These are phyloP conservation scores for Macrochelys suwanniensis DNA, from an alignment of 2,797 vertebrate genomes.

Conservation along the genomic window DNA sequence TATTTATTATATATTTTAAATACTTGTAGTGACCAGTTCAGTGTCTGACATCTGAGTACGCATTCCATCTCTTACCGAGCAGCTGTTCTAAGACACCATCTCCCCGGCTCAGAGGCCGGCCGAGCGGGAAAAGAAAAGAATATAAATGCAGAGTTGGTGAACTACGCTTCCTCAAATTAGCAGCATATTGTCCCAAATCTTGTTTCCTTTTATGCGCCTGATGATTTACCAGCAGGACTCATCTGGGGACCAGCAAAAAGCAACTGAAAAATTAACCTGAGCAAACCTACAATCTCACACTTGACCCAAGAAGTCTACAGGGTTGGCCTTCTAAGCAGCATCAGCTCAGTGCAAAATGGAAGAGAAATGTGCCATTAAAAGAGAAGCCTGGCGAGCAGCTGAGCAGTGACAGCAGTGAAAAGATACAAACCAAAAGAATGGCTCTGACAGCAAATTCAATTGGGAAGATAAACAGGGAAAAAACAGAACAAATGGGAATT, in stretches of 20 bases:
- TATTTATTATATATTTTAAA: conserved; percentile 58
- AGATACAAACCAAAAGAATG: rapidly evolving
- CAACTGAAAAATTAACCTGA: conserved; percentile 35
- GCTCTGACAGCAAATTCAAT: neutral
- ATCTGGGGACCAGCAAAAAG: conserved; percentile 30
- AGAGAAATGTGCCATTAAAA: conserved; percentile 19
- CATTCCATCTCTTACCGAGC: conserved; percentile 51
- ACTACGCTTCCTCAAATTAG: neutral
- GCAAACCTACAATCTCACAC: conserved; percentile 7
- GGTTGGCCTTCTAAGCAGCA: neutral
- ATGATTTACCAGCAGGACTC: conserved; percentile 38
- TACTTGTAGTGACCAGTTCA: neutral
- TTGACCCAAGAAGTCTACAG: conserved; percentile 12
- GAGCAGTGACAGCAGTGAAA: neutral
- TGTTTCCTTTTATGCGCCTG: neutral
- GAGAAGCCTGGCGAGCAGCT: conserved; percentile 6
- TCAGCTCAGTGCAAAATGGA: neutral
- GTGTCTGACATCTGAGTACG: conserved; percentile 37
- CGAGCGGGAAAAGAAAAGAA: conserved; percentile 8
- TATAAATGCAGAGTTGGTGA: conserved; percentile 8
- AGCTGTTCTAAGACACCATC: conserved; percentile 29
- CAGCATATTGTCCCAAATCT: neutral
- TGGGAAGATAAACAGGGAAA: neutral
- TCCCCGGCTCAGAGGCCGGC: conserved; percentile 36
- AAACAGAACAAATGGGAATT: neutral